Percentiles rank a stretch among this genome's conserved stretches.
These are phyloP conservation scores for Tokudaia tokunoshimensis DNA, from an alignment of 2,797 vertebrate genomes.

Conservation along the genomic window DNA sequence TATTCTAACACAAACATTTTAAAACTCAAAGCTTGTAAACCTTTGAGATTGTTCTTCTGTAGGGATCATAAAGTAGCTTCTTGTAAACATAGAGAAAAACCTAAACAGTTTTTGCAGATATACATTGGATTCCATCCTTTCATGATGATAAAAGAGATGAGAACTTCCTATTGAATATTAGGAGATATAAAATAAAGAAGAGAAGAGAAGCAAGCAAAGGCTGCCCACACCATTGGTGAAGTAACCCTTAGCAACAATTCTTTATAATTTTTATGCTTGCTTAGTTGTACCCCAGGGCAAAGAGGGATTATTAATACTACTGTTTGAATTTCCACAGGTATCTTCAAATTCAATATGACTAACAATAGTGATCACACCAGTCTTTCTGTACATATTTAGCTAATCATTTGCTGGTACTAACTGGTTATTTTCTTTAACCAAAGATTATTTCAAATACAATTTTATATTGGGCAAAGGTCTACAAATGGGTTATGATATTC, in stretches of 20 bases:
- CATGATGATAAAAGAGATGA: background rate
- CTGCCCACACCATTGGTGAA: background rate
- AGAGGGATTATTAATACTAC: background rate
- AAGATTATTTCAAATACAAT: background rate
- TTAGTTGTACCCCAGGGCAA: background rate
- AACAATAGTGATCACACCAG: background rate
- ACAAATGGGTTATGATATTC: background rate
- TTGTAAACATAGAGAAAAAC: background rate
- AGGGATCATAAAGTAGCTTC: background rate
- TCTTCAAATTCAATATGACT: background rate
- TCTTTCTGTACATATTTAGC: background rate
- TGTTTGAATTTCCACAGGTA: background rate
- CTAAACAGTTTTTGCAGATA: background rate
- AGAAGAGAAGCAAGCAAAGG: background rate
- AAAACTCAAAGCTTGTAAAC: background rate
- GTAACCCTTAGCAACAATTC: background rate
- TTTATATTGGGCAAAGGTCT: background rate
- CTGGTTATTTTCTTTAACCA: background rate
- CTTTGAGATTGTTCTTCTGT: constrained; percentile 57
- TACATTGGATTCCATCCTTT: constrained; percentile 17
- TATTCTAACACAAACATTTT: background rate
- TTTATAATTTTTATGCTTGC: background rate
- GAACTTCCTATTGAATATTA: background rate
- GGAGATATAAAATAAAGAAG: constrained; percentile 66
- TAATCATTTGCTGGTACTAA: background rate